Evolutionary conservation across 2,888 invertebrate genomes (phyloP).

Genomic region (Coleophora flavipennella): DNA sequence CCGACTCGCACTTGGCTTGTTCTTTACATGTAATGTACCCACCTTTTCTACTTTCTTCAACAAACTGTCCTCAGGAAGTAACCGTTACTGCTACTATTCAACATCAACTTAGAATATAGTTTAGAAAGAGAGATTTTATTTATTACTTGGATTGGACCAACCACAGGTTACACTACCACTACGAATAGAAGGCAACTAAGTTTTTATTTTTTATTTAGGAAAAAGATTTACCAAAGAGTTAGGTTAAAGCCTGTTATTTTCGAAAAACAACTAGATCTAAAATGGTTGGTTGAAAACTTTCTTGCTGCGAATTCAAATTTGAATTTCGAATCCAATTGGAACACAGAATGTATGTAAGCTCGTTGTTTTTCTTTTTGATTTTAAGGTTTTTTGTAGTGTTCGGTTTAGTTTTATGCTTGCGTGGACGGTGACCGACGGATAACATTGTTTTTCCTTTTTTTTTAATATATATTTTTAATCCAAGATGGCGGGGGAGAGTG

Average conservation of each 20-base stretch:
- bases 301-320: conserved; percentile 11
- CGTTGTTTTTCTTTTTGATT: conserved; percentile 52
- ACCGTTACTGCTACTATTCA: conserved; percentile 6
- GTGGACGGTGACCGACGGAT: conserved; percentile 50
- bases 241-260: conserved; percentile 31
- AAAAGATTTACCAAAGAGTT: conserved; percentile 21
- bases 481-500: conserved; percentile 22
- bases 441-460: conserved; percentile 34
- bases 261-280: conserved; percentile 9
- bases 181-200: conserved; percentile 59
- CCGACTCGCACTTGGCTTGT: too few relatives aligned
- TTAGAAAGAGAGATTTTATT: conserved; percentile 20
- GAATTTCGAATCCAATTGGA: conserved; percentile 22
- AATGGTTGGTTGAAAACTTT: conserved; percentile 15
- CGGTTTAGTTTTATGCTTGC: conserved; percentile 24
- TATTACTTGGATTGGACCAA: conserved; percentile 54
- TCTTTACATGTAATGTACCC: too few relatives aligned
- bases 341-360: conserved; percentile 49
- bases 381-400: conserved; percentile 37
- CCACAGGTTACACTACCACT: conserved; percentile 38
- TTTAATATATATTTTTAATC: conserved; percentile 11
- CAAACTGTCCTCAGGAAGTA: too few relatives aligned
- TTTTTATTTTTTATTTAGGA: conserved; percentile 18
- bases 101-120: conserved; percentile 22
- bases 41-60: too few relatives aligned